A percentile compares a stretch with the other conserved stretches of the same genome.
phyloP scores from a whole-genome alignment of 2,113 vertebrate species.

The Microtus oregoni region DNA sequence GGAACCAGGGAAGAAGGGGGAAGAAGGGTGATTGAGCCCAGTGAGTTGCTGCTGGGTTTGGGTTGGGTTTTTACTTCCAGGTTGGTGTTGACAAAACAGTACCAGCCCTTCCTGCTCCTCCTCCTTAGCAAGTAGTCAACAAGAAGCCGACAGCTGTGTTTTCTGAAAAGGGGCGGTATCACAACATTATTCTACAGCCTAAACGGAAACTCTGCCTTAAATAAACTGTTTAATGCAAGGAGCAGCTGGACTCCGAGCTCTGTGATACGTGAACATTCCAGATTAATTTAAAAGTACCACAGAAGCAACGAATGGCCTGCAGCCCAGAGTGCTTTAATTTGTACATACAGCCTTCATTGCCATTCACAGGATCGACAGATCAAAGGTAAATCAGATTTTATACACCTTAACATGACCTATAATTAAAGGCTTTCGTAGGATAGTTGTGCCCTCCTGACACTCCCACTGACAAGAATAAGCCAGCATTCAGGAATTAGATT shows the following conservation, averaged over 20 bases:
- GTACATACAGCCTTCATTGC: neutral
- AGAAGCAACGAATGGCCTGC: neutral
- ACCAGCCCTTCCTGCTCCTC: neutral
- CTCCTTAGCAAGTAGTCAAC: constrained; percentile 7
- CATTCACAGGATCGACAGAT: neutral
- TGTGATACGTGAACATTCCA: neutral
- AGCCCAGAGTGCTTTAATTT: neutral
- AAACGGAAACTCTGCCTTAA: constrained; percentile 34
- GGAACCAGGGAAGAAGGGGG: neutral
- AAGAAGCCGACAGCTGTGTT: constrained; percentile 50
- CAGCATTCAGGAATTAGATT: neutral
- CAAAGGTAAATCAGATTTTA: constrained; percentile 8
- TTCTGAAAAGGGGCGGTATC: neutral
- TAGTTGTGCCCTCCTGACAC: neutral
- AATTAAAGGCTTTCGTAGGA: neutral
- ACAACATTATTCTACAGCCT: neutral
- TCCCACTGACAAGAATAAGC: neutral
- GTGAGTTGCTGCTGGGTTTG: neutral
- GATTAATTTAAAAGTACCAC: neutral
- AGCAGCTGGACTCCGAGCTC: neutral
- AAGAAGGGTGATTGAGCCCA: neutral
- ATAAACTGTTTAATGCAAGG: neutral
- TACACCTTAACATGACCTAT: neutral
- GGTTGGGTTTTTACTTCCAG: neutral
- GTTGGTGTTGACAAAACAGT: constrained; percentile 19